Conservation (phyloP, 2,113 vertebrate genomes). For the Eurypyga helias region DNA sequence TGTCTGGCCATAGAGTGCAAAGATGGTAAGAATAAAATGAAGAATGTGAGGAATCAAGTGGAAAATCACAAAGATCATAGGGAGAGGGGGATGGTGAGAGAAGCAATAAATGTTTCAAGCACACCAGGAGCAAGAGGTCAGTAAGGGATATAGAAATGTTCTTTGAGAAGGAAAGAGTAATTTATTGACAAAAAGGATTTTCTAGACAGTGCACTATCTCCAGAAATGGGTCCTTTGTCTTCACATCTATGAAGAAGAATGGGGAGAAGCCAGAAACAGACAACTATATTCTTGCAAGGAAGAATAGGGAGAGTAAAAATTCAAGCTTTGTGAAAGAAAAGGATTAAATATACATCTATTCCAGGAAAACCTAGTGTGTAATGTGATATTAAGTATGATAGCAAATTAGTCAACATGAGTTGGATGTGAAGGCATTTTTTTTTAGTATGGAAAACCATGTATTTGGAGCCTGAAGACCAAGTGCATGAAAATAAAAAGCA, state of each 20-base stretch:
- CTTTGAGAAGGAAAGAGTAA: background rate
- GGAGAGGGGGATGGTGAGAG: background rate
- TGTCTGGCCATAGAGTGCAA: background rate
- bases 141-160: background rate
- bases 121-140: background rate
- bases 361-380: background rate
- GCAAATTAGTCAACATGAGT: background rate
- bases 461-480: background rate
- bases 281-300: background rate
- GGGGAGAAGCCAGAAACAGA: background rate
- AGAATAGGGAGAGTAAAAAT: background rate
- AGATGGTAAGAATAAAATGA: background rate
- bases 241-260: background rate
- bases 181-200: background rate
- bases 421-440: background rate
- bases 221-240: background rate
- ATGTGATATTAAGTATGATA: background rate
- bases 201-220: background rate
- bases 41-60: background rate
- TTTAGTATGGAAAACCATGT: background rate
- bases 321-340: background rate
- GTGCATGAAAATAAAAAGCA: background rate
- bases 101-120: slow-evolving; percentile 13
- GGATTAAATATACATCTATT: background rate
- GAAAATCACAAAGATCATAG: background rate